Percentiles rank a stretch among this genome's conserved stretches.
phyloP scores from a whole-genome alignment of 1,140 invertebrate genomes.

The Meteorus sp. region DNA sequence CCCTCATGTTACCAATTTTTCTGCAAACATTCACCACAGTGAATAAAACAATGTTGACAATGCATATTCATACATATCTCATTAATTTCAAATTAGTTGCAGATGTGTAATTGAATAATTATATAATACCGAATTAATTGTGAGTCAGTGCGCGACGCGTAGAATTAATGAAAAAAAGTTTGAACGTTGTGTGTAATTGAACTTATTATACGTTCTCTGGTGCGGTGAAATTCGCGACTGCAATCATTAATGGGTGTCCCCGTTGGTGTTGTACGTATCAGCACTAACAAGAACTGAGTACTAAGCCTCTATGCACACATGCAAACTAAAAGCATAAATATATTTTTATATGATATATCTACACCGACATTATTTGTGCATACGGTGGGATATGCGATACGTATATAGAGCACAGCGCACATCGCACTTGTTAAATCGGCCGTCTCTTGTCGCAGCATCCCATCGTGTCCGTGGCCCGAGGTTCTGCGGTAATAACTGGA shows the following conservation, averaged over 20 bases:
- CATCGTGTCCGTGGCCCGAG: slow-evolving; percentile 54
- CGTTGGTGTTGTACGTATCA: slow-evolving; percentile 24
- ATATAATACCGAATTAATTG: no score
- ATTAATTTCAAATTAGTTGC: no score
- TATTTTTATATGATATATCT: neutral
- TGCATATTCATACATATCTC: no score
- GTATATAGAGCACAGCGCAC: neutral
- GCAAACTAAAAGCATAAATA: neutral
- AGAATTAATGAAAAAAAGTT: neutral
- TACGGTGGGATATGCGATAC: slow-evolving; percentile 8
- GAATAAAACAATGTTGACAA: no score
- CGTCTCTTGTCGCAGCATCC: slow-evolving; percentile 54
- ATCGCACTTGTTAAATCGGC: slow-evolving; percentile 47
- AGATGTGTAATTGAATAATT: no score
- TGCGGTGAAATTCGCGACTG: slow-evolving; percentile 22
- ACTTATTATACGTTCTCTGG: neutral
- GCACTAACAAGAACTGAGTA: slow-evolving; percentile 24
- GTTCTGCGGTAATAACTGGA: slow-evolving; percentile 59
- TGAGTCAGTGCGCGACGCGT: no score
- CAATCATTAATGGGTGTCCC: slow-evolving; percentile 29
- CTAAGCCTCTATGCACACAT: neutral
- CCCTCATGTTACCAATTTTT: no score
- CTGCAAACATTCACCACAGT: no score
- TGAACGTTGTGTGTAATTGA: neutral
- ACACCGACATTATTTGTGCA: neutral